These are phyloP conservation scores for Vanessa tameamea DNA, from an alignment of 1,140 invertebrate genomes.

Conservation along the genomic window DNA sequence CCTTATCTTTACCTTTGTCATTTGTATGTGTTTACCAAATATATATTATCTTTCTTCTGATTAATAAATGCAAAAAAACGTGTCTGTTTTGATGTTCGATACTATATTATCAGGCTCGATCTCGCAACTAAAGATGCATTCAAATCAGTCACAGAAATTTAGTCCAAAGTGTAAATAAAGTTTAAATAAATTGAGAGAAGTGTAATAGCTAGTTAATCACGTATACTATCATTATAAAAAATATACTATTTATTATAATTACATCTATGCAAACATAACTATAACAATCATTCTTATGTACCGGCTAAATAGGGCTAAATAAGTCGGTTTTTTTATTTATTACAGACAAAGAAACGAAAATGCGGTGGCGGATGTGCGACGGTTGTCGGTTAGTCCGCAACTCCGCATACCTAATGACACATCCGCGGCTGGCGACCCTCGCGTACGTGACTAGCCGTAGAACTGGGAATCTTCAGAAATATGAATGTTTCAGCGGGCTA, in stretches of 20 bases:
- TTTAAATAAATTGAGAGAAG: no score
- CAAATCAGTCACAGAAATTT: no score
- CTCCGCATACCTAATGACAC: slow-evolving; percentile 40
- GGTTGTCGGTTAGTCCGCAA: slow-evolving; percentile 34
- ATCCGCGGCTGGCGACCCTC: slow-evolving; percentile 25
- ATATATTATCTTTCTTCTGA: background rate
- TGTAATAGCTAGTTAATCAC: background rate
- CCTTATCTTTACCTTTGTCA: slow-evolving; percentile 26
- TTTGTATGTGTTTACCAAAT: slow-evolving; percentile 17
- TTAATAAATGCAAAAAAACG: no score
- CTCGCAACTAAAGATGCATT: background rate
- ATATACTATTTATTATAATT: no score
- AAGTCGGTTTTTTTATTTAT: slow-evolving; percentile 31
- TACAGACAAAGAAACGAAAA: slow-evolving; percentile 34
- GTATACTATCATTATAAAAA: background rate
- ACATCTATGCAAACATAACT: no score
- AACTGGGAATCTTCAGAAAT: slow-evolving; percentile 30
- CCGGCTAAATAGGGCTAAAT: background rate
- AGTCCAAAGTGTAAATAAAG: no score
- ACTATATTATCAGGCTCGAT: background rate
- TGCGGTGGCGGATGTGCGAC: slow-evolving; percentile 29
- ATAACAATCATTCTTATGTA: background rate
- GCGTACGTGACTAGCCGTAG: slow-evolving; percentile 33
- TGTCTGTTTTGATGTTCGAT: no score
- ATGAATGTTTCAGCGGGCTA: slow-evolving; percentile 31